Conservation (phyloP, 1,140 invertebrate genomes). For the Drosophila melanica region DNA sequence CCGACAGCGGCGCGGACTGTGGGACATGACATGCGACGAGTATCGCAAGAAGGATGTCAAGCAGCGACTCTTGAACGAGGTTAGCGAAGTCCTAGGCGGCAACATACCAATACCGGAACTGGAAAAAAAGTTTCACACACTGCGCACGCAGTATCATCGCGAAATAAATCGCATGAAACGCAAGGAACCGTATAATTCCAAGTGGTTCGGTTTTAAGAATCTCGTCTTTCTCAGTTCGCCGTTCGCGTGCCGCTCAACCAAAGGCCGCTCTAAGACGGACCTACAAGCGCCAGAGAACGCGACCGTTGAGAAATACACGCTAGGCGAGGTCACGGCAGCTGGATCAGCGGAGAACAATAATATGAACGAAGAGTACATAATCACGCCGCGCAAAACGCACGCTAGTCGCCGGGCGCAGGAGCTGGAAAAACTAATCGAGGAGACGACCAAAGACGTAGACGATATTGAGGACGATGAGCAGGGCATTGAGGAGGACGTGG, state of each 20-base stretch:
- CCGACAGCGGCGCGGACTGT: constrained; percentile 73
- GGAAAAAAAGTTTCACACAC: constrained; percentile 81
- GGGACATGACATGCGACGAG: constrained; percentile 83
- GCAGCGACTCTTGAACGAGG: constrained; percentile 72
- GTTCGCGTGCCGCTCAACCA: constrained; percentile 73
- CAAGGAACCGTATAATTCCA: constrained; percentile 81
- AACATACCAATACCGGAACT: constrained; percentile 75
- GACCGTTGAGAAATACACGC: constrained; percentile 57
- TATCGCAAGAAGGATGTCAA: constrained; percentile 83
- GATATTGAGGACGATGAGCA: constrained; percentile 70
- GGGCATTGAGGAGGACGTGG: constrained; percentile 48
- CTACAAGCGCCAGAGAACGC: constrained; percentile 60
- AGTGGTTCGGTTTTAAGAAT: constrained; percentile 83
- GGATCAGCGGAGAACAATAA: constrained; percentile 33
- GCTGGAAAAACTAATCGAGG: constrained; percentile 80
- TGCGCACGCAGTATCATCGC: constrained; percentile 80
- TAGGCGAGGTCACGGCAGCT: constrained; percentile 57
- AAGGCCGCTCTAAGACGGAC: constrained; percentile 69
- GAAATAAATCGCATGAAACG: constrained; percentile 83
- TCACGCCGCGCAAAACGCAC: constrained; percentile 53
- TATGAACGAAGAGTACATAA: constrained; percentile 74
- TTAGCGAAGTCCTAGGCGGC: constrained; percentile 66
- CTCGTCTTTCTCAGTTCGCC: constrained; percentile 78
- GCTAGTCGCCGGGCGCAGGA: constrained; percentile 67
- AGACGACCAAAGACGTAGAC: constrained; percentile 83